Base-by-base conservation (phyloP, 2,888 invertebrate species). In the Aleiodes alternator region DNA sequence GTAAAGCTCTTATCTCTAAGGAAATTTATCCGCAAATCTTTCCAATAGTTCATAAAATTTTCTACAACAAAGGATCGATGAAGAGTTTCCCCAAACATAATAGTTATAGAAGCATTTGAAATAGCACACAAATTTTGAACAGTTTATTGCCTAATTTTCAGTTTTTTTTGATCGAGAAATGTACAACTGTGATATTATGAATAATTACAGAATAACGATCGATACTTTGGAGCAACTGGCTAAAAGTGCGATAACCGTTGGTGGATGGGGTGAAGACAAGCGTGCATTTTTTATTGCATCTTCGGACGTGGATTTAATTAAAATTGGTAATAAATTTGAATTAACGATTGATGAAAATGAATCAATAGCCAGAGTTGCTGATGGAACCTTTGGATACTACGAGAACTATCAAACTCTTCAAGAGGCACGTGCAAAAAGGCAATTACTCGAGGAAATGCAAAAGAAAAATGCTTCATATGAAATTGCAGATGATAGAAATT, bases 331-430 rank as follows among this genome's bases (percentile, higher is more conserved):
- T 8, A 93, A 92, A 83, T 94, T 95, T 84, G 92, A 94, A 86
- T 90, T 92, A 0, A 91, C 93, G 0, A 90, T 92, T 61, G 91
- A 94, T 80, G 92, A 93, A 5, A 90, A 93, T 0, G 90, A 91
- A 76, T 94, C 94, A 6, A 93, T 96, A 0, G 91, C 92, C 69
- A 91, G 91, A 83, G 94, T 96, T 6, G 92, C 94, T 0, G 91
- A 92, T 80, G 96, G 96, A 2, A 90, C 91, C 8, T 94, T 94
- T 81, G 95, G 96, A 0, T 95, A 96, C 82, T 97, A 95, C 80
- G 96, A 96, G 83, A 96, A 95, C 85, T 90, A 92, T 9, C 93
- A 94, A 84, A 94, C 93, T 81, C 88, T 96, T 4, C 93, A 93
- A 79, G 92, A 94, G 81, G 90, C 94, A 0, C 92, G 93, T 50